Conservation (phyloP, 2,113 vertebrate species). For the Petaurus breviceps region DNA sequence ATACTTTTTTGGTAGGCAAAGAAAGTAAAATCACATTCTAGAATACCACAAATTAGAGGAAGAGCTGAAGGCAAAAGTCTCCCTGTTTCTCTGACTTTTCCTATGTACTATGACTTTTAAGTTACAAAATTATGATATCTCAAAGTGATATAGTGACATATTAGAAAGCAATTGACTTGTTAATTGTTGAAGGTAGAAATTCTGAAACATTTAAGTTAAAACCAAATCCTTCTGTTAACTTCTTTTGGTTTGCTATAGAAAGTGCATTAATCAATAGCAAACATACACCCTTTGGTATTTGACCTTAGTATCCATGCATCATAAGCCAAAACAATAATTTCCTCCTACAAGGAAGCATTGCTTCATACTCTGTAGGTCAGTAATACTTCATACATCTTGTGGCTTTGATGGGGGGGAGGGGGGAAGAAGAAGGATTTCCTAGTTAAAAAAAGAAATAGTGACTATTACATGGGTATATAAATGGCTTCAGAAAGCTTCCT, state of each 20-base stretch:
- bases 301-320: conserved; percentile 45
- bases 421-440: background rate
- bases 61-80: background rate
- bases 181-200: conserved; percentile 34
- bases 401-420: background rate
- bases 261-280: conserved; percentile 24
- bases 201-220: background rate
- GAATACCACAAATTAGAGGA: background rate
- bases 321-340: background rate
- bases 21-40: conserved; percentile 30
- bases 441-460: background rate
- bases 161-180: conserved; percentile 40
- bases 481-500: background rate
- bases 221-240: conserved; percentile 15
- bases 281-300: background rate
- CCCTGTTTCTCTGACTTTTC: conserved; percentile 1
- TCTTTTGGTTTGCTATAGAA: conserved; percentile 6
- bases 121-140: conserved; percentile 9
- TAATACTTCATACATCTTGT: conserved; percentile 19
- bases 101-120: conserved; percentile 26
- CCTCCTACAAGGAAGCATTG: conserved; percentile 6
- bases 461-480: background rate
- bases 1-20: conserved; percentile 27
- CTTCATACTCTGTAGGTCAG: conserved; percentile 27
- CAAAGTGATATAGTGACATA: conserved; percentile 14